phyloP scores from a whole-genome alignment of 2,797 vertebrate species.

The Smutsia gigantea region DNA sequence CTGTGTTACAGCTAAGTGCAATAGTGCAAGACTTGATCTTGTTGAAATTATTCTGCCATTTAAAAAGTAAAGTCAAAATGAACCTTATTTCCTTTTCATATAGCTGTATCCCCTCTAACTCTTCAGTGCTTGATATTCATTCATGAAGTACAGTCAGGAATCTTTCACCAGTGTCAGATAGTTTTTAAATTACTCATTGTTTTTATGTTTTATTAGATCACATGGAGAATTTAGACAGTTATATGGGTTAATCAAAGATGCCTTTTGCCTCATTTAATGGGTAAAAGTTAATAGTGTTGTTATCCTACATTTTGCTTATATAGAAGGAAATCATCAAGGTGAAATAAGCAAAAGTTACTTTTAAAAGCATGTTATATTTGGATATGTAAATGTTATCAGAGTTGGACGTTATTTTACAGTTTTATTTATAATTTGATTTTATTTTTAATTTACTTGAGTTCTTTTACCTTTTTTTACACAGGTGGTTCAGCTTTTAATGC shows the following conservation, averaged over 20 bases:
- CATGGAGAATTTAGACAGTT: slow-evolving; percentile 16
- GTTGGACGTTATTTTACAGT: not conserved
- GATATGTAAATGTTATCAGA: not conserved
- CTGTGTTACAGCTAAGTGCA: not conserved
- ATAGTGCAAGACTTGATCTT: not conserved
- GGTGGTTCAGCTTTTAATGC: slow-evolving; percentile 27
- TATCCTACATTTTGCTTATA: not conserved
- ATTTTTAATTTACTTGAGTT: not conserved
- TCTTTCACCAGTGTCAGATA: not conserved
- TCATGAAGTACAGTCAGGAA: not conserved
- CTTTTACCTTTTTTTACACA: not conserved
- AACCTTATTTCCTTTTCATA: not conserved
- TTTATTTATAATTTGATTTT: not conserved
- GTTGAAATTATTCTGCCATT: slow-evolving; percentile 28
- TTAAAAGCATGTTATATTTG: not conserved
- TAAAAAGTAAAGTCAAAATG: not conserved
- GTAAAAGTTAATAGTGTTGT: slow-evolving; percentile 1
- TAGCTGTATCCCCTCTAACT: not conserved
- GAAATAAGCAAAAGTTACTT: slow-evolving; percentile 31
- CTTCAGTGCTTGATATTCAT: slow-evolving; percentile 15
- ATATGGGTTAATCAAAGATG: not conserved
- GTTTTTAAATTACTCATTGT: slow-evolving; percentile 12
- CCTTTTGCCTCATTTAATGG: not conserved
- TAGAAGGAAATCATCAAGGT: not conserved
- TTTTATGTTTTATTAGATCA: slow-evolving; percentile 35